Evolutionary conservation across 2,888 invertebrate genomes (phyloP), one percentile per base, ranked within the genome.

Genomic region (Hirtodrosophila trivittata): DNA sequence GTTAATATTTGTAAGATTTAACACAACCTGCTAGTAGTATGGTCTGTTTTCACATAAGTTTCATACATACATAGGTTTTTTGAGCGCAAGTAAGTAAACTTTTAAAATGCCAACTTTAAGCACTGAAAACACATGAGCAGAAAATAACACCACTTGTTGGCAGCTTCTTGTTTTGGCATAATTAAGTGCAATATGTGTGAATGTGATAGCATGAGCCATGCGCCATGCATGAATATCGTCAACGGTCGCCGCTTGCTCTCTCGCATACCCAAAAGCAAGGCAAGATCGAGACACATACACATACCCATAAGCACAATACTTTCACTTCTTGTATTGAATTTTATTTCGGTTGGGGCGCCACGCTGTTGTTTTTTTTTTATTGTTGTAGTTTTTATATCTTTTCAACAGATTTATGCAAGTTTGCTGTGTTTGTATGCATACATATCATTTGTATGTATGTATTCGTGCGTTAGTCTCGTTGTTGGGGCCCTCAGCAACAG

Each of bases 281-380:
- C 60, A 83, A 75, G 84, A 86, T 80, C 86, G 63, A 50, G 62
- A 73, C 69, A 45, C 49, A 46, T 10, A 39, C 14, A 45, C 35
- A 47, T 33, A 49, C 45, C 57, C 18, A 33, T 46, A 49, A 37
- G 66, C 59, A 81, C 66, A 77, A 86, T 82, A 82, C 82, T 82
- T 82, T 82, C 82, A 82, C 82, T 82, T 82, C 86, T 86, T 84
- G 77, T 77, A 83, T 83, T 86, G 54, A 71, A 74, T 74, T 80
- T 75, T 62, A 66, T 82, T 77, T 85, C 49, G 63, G 60, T 66
- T 75, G 56, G 63, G 60, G 77, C 77, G 82, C 66, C 71, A 60
- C 66, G 58, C 50, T 55, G 49, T 54, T 76, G 57, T 68, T 67
- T 65, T 59, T 41, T 59, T 37, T 41, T 59, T 37, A 2, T 71